Percentiles rank a stretch among this genome's conserved stretches.
Evolutionary conservation across 2,113 vertebrate species (phyloP).

Genomic region (Anolis carolinensis): DNA sequence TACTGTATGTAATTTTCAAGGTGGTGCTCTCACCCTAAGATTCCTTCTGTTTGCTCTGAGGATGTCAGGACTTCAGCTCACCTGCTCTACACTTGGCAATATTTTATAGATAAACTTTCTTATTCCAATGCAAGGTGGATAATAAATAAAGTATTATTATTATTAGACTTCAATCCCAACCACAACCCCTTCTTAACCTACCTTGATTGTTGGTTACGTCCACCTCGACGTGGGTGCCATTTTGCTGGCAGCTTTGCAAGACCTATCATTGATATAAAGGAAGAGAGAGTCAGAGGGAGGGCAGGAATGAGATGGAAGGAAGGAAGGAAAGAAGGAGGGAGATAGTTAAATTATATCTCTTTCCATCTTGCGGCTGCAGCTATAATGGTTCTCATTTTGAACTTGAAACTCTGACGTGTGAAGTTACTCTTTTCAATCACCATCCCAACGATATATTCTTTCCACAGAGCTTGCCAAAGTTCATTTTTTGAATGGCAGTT

Average conservation of each 20-base stretch:
- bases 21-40: no score
- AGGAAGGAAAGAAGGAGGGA: no score
- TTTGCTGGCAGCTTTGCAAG: constrained; percentile 71
- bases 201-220: constrained; percentile 77
- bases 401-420: not conserved
- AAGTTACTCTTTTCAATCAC: not conserved
- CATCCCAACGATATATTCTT: not conserved
- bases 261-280: constrained; percentile 68
- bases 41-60: no score
- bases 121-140: not conserved
- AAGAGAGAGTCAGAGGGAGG: not conserved
- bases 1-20: no score
- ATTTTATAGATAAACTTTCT: not conserved
- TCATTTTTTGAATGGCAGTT: not conserved
- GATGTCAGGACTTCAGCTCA: no score
- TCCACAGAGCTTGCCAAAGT: not conserved
- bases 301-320: no score
- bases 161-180: no score
- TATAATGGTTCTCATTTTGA: not conserved
- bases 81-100: not conserved
- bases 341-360: not conserved
- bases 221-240: constrained; percentile 73
- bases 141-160: no score
- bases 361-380: not conserved
- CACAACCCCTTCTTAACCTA: constrained; percentile 40